Percentiles rank a stretch among this genome's conserved stretches.
phyloP scores from a whole-genome alignment of 2,888 invertebrate genomes.

The Rhagium mordax region DNA sequence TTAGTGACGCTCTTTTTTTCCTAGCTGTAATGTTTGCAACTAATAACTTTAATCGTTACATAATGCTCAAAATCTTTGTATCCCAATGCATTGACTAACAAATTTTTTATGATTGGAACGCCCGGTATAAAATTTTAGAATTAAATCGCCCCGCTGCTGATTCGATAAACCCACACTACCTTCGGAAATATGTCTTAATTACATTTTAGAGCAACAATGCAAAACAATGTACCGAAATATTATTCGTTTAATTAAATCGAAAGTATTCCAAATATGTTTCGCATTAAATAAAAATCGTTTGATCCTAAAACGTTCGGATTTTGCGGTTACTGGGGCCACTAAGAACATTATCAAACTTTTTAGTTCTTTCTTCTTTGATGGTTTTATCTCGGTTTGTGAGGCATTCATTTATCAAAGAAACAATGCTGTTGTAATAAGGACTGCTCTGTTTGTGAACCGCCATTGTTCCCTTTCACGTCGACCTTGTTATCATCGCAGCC shows the following conservation, averaged over 20 bases:
- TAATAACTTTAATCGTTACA: too few species aligned
- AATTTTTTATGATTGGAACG: too few species aligned
- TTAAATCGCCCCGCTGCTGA: not conserved
- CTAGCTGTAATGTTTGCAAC: too few species aligned
- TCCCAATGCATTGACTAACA: too few species aligned
- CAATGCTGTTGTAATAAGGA: slow-evolving; percentile 66
- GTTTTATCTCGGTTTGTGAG: slow-evolving; percentile 65
- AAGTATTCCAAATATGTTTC: slow-evolving; percentile 28
- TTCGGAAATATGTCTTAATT: not conserved
- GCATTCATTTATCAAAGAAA: slow-evolving; percentile 68
- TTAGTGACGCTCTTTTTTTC: too few species aligned
- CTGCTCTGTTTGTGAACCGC: slow-evolving; percentile 61
- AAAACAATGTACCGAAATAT: slow-evolving; percentile 1
- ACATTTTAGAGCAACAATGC: not conserved
- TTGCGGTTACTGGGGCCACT: slow-evolving; percentile 44
- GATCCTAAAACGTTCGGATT: slow-evolving; percentile 41
- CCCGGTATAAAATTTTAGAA: too few species aligned
- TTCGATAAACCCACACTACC: slow-evolving; percentile 5
- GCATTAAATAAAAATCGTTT: slow-evolving; percentile 43
- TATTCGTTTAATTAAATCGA: slow-evolving; percentile 28
- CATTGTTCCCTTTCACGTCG: slow-evolving; percentile 62
- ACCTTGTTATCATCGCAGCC: slow-evolving; percentile 60
- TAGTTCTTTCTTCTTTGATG: slow-evolving; percentile 63
- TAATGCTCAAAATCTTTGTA: too few species aligned
- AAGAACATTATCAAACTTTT: slow-evolving; percentile 61